Base-by-base conservation (phyloP, 2,888 invertebrate species). In the Epicampocera succincta region DNA sequence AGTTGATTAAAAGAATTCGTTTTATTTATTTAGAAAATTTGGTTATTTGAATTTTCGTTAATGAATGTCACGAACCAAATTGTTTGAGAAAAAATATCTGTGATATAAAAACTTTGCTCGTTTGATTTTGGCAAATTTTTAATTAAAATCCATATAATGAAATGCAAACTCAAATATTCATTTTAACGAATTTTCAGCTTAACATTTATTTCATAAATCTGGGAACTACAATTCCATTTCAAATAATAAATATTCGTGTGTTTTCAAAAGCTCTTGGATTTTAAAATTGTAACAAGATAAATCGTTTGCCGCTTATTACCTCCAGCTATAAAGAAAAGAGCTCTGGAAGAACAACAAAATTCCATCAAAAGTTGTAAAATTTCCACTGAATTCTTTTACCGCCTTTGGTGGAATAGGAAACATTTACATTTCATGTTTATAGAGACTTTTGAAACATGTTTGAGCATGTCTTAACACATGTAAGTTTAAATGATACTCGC, bases 351-450 rank as follows among this genome's bases (percentile, higher is more conserved):
- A 63, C 63, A 71, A 71, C 65, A 71, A 71, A 77, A 65, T 50
- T 71, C 77, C 77, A 77, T 77, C 77, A 71, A 71, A 58, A 65
- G 50, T 77, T 33, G 50, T 48, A 77, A 61, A 56, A 12, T 50
- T 42, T 60, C 29, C 38, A 48, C 4, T 12, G 15, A n/a, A 29
- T 25, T 25, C 25, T 66, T 29, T 8, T 25, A 29, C 52, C 54
- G 33, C 15, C 38, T n/a, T 8, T 40, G 15, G 11, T 15, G 17
- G 3, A 9, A 52, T 61, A 1, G 65, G 61, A 63, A 54, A 54
- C n/a, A 25, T 15, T 52, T 25, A 56, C 29, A 48, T 54, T 46
- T 25, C 46, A 25, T 65, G 73, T 54, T 29, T 61, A 63, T 44
- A 73, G 15, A 44, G n/a, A 73, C 46, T 56, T 48, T 11, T n/a